These are phyloP conservation scores for Tetramorium alpestre DNA, from an alignment of 1,140 invertebrate genomes.

Conservation along the genomic window DNA sequence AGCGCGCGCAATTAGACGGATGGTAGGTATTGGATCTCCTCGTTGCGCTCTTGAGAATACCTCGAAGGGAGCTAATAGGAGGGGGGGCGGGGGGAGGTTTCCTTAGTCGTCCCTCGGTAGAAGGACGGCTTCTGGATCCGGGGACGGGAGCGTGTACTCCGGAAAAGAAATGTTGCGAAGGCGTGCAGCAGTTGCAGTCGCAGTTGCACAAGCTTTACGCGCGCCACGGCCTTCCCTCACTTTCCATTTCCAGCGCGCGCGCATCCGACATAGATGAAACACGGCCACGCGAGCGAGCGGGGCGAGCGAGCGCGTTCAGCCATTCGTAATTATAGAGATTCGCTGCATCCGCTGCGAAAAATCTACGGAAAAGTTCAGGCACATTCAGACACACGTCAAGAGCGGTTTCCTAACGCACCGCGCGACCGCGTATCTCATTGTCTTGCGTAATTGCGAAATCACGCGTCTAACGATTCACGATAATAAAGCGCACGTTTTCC, in stretches of 20 bases:
- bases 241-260: conserved; percentile 81
- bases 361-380: conserved; percentile 47
- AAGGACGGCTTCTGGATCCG: conserved; percentile 11
- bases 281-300: background rate
- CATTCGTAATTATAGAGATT: conserved; percentile 65
- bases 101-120: background rate
- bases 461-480: conserved; percentile 17
- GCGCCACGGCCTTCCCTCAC: conserved; percentile 76
- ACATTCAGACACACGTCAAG: conserved; percentile 19
- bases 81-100: background rate
- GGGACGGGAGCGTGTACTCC: conserved; percentile 64
- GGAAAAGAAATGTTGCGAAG: conserved; percentile 75
- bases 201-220: conserved; percentile 43
- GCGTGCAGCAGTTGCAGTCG: conserved; percentile 68
- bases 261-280: conserved; percentile 72
- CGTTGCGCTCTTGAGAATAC: conserved; percentile 30
- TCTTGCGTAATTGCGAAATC: conserved; percentile 37
- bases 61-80: conserved; percentile 31
- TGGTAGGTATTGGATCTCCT: conserved; percentile 36
- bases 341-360: conserved; percentile 69
- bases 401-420: background rate
- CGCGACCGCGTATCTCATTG: conserved; percentile 16
- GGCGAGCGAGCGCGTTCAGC: conserved; percentile 26
- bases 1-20: conserved; percentile 40
- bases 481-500: conserved; percentile 8